These are phyloP conservation scores for Hoplostethus mediterraneus DNA, from an alignment of 2,797 vertebrate species.

Conservation along the genomic window DNA sequence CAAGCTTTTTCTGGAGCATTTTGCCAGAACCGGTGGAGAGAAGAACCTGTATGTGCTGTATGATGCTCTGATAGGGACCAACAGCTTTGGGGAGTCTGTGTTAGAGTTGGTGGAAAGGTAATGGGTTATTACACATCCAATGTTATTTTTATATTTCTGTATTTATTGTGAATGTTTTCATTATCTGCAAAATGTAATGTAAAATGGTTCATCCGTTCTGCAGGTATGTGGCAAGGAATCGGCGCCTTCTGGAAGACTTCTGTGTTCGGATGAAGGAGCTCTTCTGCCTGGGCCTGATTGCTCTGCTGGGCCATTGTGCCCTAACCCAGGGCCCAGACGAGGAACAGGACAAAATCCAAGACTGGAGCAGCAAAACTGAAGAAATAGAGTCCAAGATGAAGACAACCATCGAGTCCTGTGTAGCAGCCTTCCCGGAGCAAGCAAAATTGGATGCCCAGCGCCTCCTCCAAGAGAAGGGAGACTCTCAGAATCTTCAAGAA, in stretches of 20 bases:
- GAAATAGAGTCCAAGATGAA: constrained; percentile 85
- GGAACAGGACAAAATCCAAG: constrained; percentile 76
- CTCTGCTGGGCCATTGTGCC: constrained; percentile 81
- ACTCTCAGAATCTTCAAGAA: constrained; percentile 68
- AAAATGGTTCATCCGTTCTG: constrained; percentile 4
- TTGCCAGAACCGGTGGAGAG: constrained; percentile 81
- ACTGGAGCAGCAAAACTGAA: constrained; percentile 81
- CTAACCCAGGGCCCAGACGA: constrained; percentile 76
- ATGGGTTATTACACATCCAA: background rate
- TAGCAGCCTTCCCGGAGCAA: constrained; percentile 81
- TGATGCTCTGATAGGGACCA: constrained; percentile 81
- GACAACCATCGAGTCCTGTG: constrained; percentile 72
- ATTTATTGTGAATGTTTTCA: background rate
- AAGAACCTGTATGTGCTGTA: constrained; percentile 83
- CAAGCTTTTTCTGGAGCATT: constrained; percentile 83
- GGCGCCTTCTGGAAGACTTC: constrained; percentile 85
- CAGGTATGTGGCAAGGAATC: constrained; percentile 80
- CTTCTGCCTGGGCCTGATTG: constrained; percentile 84
- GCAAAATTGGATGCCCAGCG: constrained; percentile 73
- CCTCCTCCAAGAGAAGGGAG: constrained; percentile 75
- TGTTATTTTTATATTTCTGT: background rate
- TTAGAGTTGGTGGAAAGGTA: constrained; percentile 82
- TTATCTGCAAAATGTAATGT: background rate
- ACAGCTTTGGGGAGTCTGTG: constrained; percentile 79
- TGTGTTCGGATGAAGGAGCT: constrained; percentile 86